Evolutionary conservation across 2,888 invertebrate genomes (phyloP), one percentile per base, ranked within the genome.

Genomic region (Leptopilina drosophilae): DNA sequence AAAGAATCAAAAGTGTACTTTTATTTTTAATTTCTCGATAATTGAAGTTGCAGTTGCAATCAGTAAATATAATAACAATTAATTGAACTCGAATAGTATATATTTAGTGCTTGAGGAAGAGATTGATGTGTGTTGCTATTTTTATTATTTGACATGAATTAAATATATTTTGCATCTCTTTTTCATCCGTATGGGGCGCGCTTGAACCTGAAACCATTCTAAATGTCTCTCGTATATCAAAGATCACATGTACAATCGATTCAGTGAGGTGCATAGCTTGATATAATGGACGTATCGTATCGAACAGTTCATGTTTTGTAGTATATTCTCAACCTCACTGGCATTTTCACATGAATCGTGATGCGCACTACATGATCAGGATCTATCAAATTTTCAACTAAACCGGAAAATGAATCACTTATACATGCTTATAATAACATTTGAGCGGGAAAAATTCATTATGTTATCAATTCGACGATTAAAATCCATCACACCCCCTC

Each of bases 191-290:
- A 42, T 42, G 5, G 42, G 77, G 62, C 76, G 56, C 77, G 56
- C 77, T 78, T 77, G 78, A 79, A 77, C 77, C 78, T 76, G 65
- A 82, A 79, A 73, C 59, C 49, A 79, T 77, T 83, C 56, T 73
- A 77, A 80, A 82, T 78, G 78, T 75, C 49, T 46, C 78, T 80
- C 77, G 62, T 80, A 76, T 73, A 78, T 82, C 82, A 77, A 64
- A 77, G 77, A 82, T 80, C 77, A 75, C 77, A 62, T 62, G n/a
- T 62, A 62, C n/a, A 62, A 62, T 62, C 62, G 49, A 11, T 67
- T 67, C 8, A 67, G 11, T 15, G 67, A 67, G 15, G 67, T 49
- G 46, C 66, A 65, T 40, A 40, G 65, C 65, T 65, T 65, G 40
- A 65, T 65, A 65, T 65, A 65, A 66, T 66, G 42, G 42, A 46